A percentile compares a stretch with the other conserved stretches of the same genome.
These are phyloP conservation scores for Dromococcyx pavoninus DNA, from an alignment of 2,797 vertebrate genomes.

Conservation along the genomic window DNA sequence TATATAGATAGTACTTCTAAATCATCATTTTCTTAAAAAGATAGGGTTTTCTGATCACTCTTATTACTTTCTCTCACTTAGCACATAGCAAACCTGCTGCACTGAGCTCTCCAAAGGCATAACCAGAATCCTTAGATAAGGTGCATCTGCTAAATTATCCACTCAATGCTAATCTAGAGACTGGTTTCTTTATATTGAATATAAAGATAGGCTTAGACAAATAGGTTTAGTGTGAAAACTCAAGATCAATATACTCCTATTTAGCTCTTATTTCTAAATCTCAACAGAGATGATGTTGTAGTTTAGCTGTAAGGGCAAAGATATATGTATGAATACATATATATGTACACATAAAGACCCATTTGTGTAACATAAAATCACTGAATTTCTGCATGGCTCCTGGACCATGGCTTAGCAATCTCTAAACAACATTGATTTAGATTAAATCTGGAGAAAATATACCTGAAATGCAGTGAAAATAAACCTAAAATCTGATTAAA, in stretches of 20 bases:
- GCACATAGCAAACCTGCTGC: neutral
- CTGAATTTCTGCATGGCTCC: neutral
- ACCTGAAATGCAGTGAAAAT: neutral
- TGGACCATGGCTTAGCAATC: neutral
- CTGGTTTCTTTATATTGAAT: neutral
- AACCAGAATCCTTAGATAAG: neutral
- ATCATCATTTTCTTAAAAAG: neutral
- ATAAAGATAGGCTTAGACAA: neutral
- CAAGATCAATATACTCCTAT: neutral
- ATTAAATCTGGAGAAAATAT: neutral
- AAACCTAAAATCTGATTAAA: neutral
- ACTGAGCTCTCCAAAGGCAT: neutral
- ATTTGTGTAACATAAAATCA: neutral
- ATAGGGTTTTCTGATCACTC: neutral
- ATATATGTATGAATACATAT: neutral
- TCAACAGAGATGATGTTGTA: neutral
- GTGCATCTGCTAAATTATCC: neutral
- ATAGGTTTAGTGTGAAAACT: neutral
- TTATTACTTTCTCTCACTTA: neutral
- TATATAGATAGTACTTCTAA: neutral
- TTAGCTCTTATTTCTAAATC: neutral
- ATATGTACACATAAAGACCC: neutral
- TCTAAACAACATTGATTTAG: neutral
- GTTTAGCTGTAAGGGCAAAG: neutral
- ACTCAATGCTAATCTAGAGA: neutral